These are phyloP conservation scores for Lathamus discolor DNA, from an alignment of 2,113 vertebrate genomes.

Conservation along the genomic window DNA sequence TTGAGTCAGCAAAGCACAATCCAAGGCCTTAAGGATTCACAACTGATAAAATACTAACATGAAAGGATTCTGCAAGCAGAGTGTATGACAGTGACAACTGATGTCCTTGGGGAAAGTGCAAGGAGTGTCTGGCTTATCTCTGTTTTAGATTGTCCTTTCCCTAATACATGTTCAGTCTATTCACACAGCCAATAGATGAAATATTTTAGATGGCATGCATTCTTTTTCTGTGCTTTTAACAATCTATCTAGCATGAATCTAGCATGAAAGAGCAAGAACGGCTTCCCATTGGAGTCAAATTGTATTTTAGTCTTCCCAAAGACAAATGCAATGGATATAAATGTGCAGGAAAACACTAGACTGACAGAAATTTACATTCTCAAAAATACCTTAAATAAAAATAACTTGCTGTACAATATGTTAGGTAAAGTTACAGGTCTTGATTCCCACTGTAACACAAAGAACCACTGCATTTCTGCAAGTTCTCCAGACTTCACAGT, in stretches of 20 bases:
- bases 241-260: neutral
- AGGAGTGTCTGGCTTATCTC: neutral
- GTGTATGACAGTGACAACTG: neutral
- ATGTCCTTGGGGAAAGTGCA: neutral
- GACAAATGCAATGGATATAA: neutral
- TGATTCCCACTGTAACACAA: neutral
- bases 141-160: neutral
- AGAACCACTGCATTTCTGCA: neutral
- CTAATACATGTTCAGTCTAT: neutral
- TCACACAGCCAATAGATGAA: neutral
- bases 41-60: neutral
- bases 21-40: neutral
- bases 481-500: neutral
- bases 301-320: neutral
- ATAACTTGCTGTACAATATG: neutral
- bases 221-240: neutral
- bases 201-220: neutral
- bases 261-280: neutral
- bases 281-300: neutral
- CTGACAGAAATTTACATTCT: neutral
- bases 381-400: neutral
- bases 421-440: neutral
- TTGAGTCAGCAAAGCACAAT: neutral
- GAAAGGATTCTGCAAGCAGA: neutral
- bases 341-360: neutral